phyloP scores from a whole-genome alignment of 2,888 invertebrate species.

The Cinara cedri region DNA sequence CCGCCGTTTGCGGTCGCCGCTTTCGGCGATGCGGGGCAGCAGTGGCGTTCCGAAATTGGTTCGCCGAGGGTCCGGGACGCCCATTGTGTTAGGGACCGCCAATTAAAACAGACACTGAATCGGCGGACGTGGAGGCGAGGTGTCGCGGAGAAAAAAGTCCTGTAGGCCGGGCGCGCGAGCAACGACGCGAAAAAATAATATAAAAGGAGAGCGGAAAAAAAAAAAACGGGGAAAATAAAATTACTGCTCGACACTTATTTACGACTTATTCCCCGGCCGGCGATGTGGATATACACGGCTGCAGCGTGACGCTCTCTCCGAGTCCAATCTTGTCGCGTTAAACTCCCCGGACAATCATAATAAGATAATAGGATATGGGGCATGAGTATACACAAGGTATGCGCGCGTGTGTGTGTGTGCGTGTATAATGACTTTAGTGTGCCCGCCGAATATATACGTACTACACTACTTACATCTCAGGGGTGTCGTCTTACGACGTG shows the following conservation, averaged over 20 bases:
- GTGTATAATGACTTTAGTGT: slow-evolving; percentile 47
- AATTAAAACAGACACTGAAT: slow-evolving; percentile 55
- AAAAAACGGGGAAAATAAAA: neutral
- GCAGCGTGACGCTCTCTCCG: neutral
- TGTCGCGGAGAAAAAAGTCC: neutral
- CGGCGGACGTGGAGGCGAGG: neutral
- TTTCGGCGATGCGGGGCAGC: neutral
- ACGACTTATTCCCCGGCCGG: slow-evolving; percentile 58
- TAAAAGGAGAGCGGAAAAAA: slow-evolving; percentile 22
- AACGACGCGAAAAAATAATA: neutral
- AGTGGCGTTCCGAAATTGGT: slow-evolving; percentile 27
- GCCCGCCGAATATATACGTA: neutral
- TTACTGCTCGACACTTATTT: slow-evolving; percentile 51
- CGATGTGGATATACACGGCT: slow-evolving; percentile 43
- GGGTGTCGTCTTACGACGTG: slow-evolving; percentile 38
- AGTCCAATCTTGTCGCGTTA: slow-evolving; percentile 54
- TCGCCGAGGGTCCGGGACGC: slow-evolving; percentile 29
- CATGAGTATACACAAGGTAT: neutral
- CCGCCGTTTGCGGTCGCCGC: slow-evolving; percentile 9
- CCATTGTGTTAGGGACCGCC: slow-evolving; percentile 41
- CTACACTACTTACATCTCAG: slow-evolving; percentile 32
- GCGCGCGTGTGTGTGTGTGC: neutral
- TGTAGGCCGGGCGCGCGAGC: neutral
- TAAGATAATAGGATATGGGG: slow-evolving; percentile 58
- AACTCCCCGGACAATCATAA: slow-evolving; percentile 61